Base-by-base conservation (phyloP, 2,113 vertebrate species). In the Azemiops feae region DNA sequence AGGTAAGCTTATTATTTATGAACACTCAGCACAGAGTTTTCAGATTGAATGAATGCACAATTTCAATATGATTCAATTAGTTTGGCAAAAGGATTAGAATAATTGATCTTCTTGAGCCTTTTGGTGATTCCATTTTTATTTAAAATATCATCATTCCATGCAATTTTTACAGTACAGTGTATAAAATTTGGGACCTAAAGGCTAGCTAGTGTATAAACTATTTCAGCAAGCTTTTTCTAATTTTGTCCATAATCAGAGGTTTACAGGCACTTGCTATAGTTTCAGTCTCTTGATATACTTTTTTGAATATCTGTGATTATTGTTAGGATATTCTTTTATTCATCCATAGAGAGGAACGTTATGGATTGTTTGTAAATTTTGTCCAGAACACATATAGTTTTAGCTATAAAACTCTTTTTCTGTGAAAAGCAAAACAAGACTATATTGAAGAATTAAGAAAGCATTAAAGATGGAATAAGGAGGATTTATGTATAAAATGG, bases 381-480 rank as follows among this genome's bases (percentile, higher is more conserved):
- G 74, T 81, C 74, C 34, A 20, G 34, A 22, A 81, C 34, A 8
- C 20, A 22, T 43, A 43, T 81, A 81, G 74, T 43, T 81, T 81
- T 81, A 22, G 34, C 34, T 81, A 81, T 34, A 43, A 14, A 5
- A 0, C 39, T 4, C 4, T 0, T 23, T 58, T 50, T 22, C 87
- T 1, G 25, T 90, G 30, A 11, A 92, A 11, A 18, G 57, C 89
- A 9, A 22, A 92, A 91, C 52, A 81, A 54, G 10, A 55, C 23
- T 9, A 85, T 39, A 86, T 7, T 93, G 50, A 30, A 91, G 85
- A 94, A 58, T 27, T 91, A 94, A 94, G 87, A 25, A 88, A 93
- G 0, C 20, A 8, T 16, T 52, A 60, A 50, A 87, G 30, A 4
- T 85, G 0, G 89, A 87, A 74, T 25, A 9, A 94, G 9, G 9